Conservation (phyloP, 2,888 invertebrate genomes). For the Rhogogaster chlorosoma region DNA sequence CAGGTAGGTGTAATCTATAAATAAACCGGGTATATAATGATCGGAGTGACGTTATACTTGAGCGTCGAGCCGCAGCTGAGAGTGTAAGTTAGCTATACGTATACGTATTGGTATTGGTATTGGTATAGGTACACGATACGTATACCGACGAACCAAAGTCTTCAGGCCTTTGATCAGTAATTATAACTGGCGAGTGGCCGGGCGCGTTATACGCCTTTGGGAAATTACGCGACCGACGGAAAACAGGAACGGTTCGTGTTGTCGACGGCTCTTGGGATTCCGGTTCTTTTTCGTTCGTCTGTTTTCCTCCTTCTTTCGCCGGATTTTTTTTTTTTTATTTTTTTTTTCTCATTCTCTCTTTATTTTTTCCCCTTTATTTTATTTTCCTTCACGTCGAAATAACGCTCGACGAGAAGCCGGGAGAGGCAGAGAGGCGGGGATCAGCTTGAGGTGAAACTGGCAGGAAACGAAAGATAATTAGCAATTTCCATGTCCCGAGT, state of each 20-base stretch:
- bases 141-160: constrained; percentile 47
- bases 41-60: constrained; percentile 41
- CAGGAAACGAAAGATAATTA: constrained; percentile 41
- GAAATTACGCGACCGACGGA: constrained; percentile 49
- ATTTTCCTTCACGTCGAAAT: constrained; percentile 3
- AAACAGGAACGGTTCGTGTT: constrained; percentile 45
- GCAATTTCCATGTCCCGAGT: constrained; percentile 24
- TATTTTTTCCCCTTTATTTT: not conserved
- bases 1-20: constrained; percentile 15
- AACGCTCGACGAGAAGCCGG: not conserved
- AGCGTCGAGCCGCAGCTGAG: not conserved
- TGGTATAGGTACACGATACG: constrained; percentile 15
- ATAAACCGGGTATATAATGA: constrained; percentile 21
- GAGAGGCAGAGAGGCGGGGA: not conserved
- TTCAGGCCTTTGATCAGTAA: constrained; percentile 68
- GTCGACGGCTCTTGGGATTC: constrained; percentile 40
- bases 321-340: not conserved
- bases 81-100: not conserved
- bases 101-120: not conserved
- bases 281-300: constrained; percentile 26
- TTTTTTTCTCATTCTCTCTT: not conserved
- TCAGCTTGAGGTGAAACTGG: constrained; percentile 3
- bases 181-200: constrained; percentile 65
- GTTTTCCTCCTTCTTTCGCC: constrained; percentile 35
- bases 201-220: constrained; percentile 58